Conservation (phyloP, 2,888 invertebrate species). For the Syrphus vitripennis region DNA sequence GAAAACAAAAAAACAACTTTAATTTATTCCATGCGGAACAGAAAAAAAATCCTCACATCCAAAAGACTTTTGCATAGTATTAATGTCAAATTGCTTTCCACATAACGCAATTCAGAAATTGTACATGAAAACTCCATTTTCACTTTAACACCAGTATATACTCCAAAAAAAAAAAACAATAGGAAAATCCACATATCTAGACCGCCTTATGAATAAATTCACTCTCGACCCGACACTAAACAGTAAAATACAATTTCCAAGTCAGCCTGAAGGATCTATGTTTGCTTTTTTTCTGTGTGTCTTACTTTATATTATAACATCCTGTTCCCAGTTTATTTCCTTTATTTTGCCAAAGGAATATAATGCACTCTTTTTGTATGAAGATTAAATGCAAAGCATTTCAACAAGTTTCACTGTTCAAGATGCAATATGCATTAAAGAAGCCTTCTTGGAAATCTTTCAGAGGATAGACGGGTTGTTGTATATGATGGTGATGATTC, state of each 20-base stretch:
- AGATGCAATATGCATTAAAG: neutral
- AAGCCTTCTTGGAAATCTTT: neutral
- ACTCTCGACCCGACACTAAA: constrained; percentile 48
- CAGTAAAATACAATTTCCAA: constrained; percentile 65
- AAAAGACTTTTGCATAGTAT: constrained; percentile 32
- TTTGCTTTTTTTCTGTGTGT: neutral
- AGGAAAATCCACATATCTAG: neutral
- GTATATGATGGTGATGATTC: neutral
- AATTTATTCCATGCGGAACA: neutral
- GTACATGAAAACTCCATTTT: constrained; percentile 57
- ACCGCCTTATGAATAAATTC: constrained; percentile 58
- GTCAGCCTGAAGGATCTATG: constrained; percentile 40
- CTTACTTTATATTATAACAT: neutral
- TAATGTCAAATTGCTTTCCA: constrained; percentile 35
- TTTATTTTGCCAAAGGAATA: neutral
- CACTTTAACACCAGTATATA: neutral
- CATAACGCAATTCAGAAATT: constrained; percentile 6
- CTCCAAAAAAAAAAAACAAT: neutral
- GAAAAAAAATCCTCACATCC: neutral
- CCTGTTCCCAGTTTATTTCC: neutral
- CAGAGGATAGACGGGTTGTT: constrained; percentile 4
- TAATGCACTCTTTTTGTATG: constrained; percentile 23
- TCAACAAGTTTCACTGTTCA: constrained; percentile 33
- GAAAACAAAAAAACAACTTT: neutral
- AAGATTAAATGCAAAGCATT: constrained; percentile 39